Conservation (phyloP, 2,113 vertebrate genomes). For the Cromileptes altivelis region DNA sequence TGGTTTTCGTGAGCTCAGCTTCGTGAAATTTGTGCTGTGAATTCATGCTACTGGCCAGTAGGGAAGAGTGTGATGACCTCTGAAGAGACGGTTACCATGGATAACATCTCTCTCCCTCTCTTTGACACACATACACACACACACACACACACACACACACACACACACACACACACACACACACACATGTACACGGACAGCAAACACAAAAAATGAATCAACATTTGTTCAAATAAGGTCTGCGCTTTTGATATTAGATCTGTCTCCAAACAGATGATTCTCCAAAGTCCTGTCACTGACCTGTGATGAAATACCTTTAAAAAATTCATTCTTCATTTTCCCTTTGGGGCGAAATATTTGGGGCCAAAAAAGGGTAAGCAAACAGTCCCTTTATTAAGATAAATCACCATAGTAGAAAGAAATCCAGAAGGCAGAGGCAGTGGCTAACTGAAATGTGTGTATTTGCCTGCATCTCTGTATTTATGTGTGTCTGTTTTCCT, state of each 20-base stretch:
- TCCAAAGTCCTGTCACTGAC: slow-evolving; percentile 32
- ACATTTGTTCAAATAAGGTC: slow-evolving; percentile 18
- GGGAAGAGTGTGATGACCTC: too few relatives aligned
- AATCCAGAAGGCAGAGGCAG: slow-evolving; percentile 43
- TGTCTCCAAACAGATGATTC: slow-evolving; percentile 34
- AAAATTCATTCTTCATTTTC: slow-evolving; percentile 11
- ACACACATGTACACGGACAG: neutral
- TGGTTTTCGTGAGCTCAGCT: neutral
- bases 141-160: neutral
- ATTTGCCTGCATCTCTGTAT: neutral
- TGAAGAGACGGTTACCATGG: too few relatives aligned
- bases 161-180: neutral
- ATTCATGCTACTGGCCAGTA: neutral
- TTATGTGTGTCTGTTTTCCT: neutral
- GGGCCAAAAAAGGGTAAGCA: slow-evolving; percentile 46
- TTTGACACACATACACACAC: neutral
- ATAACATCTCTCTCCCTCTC: neutral
- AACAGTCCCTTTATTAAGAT: slow-evolving; percentile 60
- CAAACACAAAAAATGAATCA: slow-evolving; percentile 13
- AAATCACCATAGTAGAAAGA: slow-evolving; percentile 30
- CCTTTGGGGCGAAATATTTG: slow-evolving; percentile 29
- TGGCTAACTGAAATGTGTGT: slow-evolving; percentile 26
- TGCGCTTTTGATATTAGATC: slow-evolving; percentile 26
- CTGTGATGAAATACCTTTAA: slow-evolving; percentile 37
- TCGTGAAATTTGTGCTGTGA: neutral